Percentiles rank a stretch among this genome's conserved stretches.
Evolutionary conservation across 2,888 invertebrate genomes (phyloP).

Genomic region (Pseudanteris insignis): DNA sequence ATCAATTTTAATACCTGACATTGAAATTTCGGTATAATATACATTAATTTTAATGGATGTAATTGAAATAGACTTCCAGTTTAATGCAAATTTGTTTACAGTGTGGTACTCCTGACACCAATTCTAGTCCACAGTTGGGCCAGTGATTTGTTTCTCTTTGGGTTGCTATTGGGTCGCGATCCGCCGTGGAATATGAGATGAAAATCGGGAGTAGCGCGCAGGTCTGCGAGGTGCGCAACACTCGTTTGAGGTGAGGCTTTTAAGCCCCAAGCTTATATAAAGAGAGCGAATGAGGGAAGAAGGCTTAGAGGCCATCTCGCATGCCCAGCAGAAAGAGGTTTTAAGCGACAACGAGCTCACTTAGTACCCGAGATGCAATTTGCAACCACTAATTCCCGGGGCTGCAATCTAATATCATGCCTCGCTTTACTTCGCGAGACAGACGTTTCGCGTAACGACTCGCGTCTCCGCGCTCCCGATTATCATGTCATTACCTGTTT

Average conservation of each 20-base stretch:
- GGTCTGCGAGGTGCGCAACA: slow-evolving; percentile 22
- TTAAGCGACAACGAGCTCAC: slow-evolving; percentile 50
- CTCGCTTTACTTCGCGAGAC: slow-evolving; percentile 18
- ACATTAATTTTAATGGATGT: too few species aligned
- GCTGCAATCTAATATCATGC: slow-evolving; percentile 45
- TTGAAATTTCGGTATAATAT: too few species aligned
- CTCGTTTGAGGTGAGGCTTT: slow-evolving; percentile 52
- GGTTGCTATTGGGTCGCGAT: too few species aligned
- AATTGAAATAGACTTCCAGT: too few species aligned
- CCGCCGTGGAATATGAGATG: too few species aligned
- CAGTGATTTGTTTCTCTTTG: too few species aligned
- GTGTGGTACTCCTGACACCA: too few species aligned
- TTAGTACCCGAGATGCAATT: slow-evolving; percentile 48
- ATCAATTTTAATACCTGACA: too few species aligned
- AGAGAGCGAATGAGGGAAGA: slow-evolving; percentile 26
- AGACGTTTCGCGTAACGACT: slow-evolving; percentile 17
- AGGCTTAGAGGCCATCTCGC: slow-evolving; percentile 42
- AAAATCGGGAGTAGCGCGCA: slow-evolving; percentile 17
- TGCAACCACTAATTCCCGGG: slow-evolving; percentile 48
- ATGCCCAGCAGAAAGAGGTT: slow-evolving; percentile 48
- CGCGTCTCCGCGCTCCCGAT: slow-evolving; percentile 12
- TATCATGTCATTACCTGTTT: slow-evolving; percentile 17
- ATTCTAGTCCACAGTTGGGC: too few species aligned
- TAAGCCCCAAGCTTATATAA: slow-evolving; percentile 51
- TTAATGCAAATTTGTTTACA: too few species aligned